These are phyloP conservation scores for Diaprepes abbreviatus DNA, from an alignment of 2,888 invertebrate species.

Conservation along the genomic window DNA sequence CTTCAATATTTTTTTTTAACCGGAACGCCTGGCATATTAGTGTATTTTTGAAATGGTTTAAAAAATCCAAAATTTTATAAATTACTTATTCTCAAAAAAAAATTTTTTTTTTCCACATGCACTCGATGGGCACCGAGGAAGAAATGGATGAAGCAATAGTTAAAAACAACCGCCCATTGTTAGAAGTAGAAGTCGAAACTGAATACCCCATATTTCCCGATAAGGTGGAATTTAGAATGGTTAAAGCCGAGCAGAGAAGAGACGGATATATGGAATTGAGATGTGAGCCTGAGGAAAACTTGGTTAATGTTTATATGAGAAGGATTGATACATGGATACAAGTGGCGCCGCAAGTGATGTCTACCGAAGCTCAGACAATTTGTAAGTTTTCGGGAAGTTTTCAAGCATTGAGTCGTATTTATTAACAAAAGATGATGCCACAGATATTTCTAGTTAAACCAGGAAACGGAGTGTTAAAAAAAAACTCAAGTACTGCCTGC, in stretches of 20 bases:
- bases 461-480: too few relatives aligned
- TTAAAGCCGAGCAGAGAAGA: slow-evolving; percentile 72
- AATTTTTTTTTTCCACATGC: slow-evolving; percentile 58
- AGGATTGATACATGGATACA: slow-evolving; percentile 74
- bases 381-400: too few relatives aligned
- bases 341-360: slow-evolving; percentile 68
- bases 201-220: slow-evolving; percentile 71
- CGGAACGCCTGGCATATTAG: too few relatives aligned
- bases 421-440: too few relatives aligned
- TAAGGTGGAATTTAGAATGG: slow-evolving; percentile 68
- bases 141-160: slow-evolving; percentile 72
- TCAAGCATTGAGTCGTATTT: too few relatives aligned
- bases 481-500: too few relatives aligned
- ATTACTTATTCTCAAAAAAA: too few relatives aligned
- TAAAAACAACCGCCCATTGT: slow-evolving; percentile 71
- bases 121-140: slow-evolving; percentile 74
- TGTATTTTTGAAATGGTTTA: too few relatives aligned
- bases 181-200: slow-evolving; percentile 78
- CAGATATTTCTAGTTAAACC: too few relatives aligned
- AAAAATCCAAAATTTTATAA: too few relatives aligned
- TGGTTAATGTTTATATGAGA: slow-evolving; percentile 63
- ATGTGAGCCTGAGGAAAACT: slow-evolving; percentile 69
- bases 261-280: slow-evolving; percentile 81
- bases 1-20: too few relatives aligned
- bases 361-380: slow-evolving; percentile 75